Base-by-base conservation (phyloP, 2,888 invertebrate genomes). In the Cerastis leucographa region DNA sequence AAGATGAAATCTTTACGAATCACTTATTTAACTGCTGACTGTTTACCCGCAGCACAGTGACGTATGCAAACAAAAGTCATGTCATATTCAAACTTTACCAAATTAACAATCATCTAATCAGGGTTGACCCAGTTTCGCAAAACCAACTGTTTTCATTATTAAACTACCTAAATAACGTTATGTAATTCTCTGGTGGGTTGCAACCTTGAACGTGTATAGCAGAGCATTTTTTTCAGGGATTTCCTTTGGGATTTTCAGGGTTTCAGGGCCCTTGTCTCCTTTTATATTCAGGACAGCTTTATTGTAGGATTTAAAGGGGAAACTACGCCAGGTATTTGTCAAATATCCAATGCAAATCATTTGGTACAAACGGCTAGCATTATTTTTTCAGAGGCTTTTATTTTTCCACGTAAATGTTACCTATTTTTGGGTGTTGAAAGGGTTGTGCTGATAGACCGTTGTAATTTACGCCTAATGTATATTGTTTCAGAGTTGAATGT, bases 141-240 rank as follows among this genome's bases (percentile, higher is more conserved):
- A 82, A 82, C 70, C 35, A 54, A 83, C 76, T 83, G 81, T 83
- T 85, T 85, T 80, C 75, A 83, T 85, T 83, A 88, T 87, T 80
- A 73, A 87, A 71, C 74, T 67, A 78, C 51, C 25, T 74, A 77
- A 83, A 83, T 80, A 78, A 83, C 11, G 81, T 88, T 88, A 88
- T 70, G 85, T 87, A 87, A 88, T 79, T 83, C 83, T 71, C 84
- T 75, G 29, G 51, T 76, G 84, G 54, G 12, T 76, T 69, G 64
- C 69, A 78, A 68, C 76, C 79, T 76, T 76, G 81, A 73, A 68
- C 82, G 68, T 76, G 59, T 69, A 46, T 49, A 69, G 35, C 35
- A 44, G 76, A 74, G n/a, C 77, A 51, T 67, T 78, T 85, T 85
- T 83, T 85, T 78, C 62, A 76, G 79, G 70, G 68, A 74, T 70